A percentile compares a stretch with the other conserved stretches of the same genome.
Conservation (phyloP, 2,797 vertebrate species). For the Luscinia megarhynchos region DNA sequence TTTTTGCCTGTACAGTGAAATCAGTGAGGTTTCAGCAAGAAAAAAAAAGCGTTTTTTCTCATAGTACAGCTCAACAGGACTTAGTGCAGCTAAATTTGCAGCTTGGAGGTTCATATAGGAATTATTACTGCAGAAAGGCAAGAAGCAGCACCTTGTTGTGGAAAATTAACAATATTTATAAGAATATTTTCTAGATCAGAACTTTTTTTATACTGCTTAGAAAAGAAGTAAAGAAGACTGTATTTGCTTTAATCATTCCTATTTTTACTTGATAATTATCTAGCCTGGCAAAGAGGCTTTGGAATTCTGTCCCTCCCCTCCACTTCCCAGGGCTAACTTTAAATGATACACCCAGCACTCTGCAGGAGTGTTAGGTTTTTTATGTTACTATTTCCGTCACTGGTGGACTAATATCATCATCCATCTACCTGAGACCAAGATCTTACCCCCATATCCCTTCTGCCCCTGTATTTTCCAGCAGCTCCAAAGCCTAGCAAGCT, state of each 20-base stretch:
- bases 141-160: not conserved
- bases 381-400: not conserved
- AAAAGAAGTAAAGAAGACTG: not conserved
- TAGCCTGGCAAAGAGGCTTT: not conserved
- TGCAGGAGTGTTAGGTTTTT: not conserved
- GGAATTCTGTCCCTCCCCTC: rapidly evolving
- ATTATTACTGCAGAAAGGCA: not conserved
- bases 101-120: not conserved
- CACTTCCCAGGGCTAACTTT: not conserved
- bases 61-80: not conserved
- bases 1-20: not conserved
- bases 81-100: not conserved
- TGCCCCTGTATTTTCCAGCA: not conserved
- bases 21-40: not conserved
- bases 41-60: not conserved
- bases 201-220: not conserved
- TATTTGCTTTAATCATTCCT: not conserved
- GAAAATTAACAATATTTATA: not conserved
- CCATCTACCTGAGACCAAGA: not conserved
- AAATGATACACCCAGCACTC: not conserved
- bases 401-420: not conserved
- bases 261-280: not conserved
- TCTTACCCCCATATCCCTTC: not conserved
- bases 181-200: not conserved
- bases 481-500: not conserved